Evolutionary conservation across 2,113 vertebrate species (phyloP), one percentile per base, ranked within the genome.

Genomic region (Melospiza melodia): DNA sequence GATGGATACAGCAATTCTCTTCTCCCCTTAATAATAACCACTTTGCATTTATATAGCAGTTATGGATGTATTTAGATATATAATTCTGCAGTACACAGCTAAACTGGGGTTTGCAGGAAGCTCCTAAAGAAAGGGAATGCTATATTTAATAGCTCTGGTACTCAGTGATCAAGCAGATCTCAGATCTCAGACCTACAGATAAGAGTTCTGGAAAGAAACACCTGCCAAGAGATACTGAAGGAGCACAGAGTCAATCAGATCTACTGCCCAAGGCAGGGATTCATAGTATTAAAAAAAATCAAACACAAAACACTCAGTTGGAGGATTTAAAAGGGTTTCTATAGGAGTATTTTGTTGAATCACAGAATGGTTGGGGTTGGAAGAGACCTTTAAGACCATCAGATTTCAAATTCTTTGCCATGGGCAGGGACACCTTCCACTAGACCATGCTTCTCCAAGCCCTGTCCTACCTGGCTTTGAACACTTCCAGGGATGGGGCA

Each of bases 1-100:
- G 94, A 95, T 74, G 46, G 18, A 96, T 96, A 93, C 15, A 44
- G 73, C 91, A 93, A 76, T 92, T 93, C 93, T 63, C 33, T 63
- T 92, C 81, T 80, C 85, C 57, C 66, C 43, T 84, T 90, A 95
- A 95, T 90, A 91, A 93, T 57, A 93, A 88, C 35, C 72, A 74
- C 69, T 88, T 86, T 87, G 62, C 76, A 71, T 91, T 87, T 92
- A 75, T 89, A 58, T 58, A 43, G 90, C 54, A 69, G 79, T 74
- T 87, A 57, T 23, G 65, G 33, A 33, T 77, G 55, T 78, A 44
- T 89, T 82, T 94, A 75, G 61, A 74, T 43, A 57, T 43, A 10
- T 69, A 73, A 83, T 85, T 90, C 82, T 93, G 58, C 74, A 82
- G 28, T 18, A 30, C 62, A 46, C 6, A 69, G n/a, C 59, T 86